phyloP scores from a whole-genome alignment of 2,888 invertebrate genomes.

The Pandemis corylana region DNA sequence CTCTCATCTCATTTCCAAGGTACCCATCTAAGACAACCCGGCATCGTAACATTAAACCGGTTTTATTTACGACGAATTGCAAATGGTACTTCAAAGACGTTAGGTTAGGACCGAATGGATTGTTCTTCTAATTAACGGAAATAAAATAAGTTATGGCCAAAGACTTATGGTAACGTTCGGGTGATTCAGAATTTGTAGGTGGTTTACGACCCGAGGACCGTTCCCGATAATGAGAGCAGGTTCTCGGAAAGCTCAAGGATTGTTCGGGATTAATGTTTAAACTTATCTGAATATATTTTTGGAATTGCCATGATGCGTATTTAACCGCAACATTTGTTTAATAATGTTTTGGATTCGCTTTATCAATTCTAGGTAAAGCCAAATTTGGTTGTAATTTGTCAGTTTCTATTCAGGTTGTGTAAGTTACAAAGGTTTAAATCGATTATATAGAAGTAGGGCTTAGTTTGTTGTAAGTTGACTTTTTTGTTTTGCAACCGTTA shows the following conservation, averaged over 20 bases:
- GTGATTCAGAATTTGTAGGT: constrained; percentile 41
- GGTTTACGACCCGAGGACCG: constrained; percentile 34
- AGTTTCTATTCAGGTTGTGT: neutral
- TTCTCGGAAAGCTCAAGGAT: constrained; percentile 35
- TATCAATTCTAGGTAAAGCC: neutral
- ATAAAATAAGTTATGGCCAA: constrained; percentile 29
- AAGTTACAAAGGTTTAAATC: neutral
- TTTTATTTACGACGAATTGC: constrained; percentile 20
- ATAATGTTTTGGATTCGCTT: neutral
- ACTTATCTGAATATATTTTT: constrained; percentile 18
- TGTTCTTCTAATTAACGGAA: constrained; percentile 27
- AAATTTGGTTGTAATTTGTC: neutral
- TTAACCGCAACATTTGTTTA: constrained; percentile 9
- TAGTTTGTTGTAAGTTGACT: too few species aligned
- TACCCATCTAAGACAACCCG: too few species aligned
- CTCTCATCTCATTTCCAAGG: too few species aligned
- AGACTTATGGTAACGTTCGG: constrained; percentile 32
- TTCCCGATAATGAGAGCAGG: constrained; percentile 38
- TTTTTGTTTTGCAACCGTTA: too few species aligned
- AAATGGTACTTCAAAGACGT: constrained; percentile 6
- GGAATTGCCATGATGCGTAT: constrained; percentile 17
- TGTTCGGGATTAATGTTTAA: constrained; percentile 20
- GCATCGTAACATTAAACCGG: neutral
- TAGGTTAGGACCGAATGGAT: constrained; percentile 16
- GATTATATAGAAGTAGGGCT: neutral